Base-by-base conservation (phyloP, 2,797 vertebrate species). In the Pachyuromys duprasi region DNA sequence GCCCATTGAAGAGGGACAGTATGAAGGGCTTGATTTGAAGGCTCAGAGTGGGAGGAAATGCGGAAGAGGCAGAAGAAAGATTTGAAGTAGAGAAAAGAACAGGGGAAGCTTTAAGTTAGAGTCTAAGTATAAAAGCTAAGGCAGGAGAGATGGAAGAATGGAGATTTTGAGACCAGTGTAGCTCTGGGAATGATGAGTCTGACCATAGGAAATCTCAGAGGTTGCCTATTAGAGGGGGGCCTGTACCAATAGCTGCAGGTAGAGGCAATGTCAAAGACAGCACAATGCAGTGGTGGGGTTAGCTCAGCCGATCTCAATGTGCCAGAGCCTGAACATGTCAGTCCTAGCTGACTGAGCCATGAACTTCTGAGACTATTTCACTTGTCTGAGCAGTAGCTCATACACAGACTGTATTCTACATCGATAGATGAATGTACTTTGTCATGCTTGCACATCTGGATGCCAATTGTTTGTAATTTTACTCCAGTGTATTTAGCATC, bases 291-390 rank as follows among this genome's bases (percentile, higher is more conserved):
- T 33, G 3, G 7, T 14, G 45, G 31, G 18, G n/a, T 20, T 24
- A 31, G 5, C 0, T 9, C 1, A 4, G 5, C 36, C 2, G 14
- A 15, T 22, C 33, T 3, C 17, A 49, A 22, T 9, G 3, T 13
- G 22, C 1, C 18, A 33, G 1, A 57, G 4, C 45, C 67, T 39
- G 26, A 55, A 13, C 0, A 26, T 28, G 26, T 26, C 2, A 18
- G 9, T 45, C 62, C n/a, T 33, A 65, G 63, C 15, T 22, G 28
- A 84, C 31, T 36, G 22, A 62, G 13, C 6, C 3, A 0, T 76
- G 26, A 53, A 15, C 36, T 8, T 63, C 7, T 82, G 36, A 20
- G 36, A 42, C 55, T n/a, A 13, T 60, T 13, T 22, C 12, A n/a
- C 26, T 24, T 8, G 15, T 39, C 22, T 2, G n/a, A 65, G 15